Evolutionary conservation across 2,113 vertebrate species (phyloP).

Genomic region (Nothobranchius furzeri): DNA sequence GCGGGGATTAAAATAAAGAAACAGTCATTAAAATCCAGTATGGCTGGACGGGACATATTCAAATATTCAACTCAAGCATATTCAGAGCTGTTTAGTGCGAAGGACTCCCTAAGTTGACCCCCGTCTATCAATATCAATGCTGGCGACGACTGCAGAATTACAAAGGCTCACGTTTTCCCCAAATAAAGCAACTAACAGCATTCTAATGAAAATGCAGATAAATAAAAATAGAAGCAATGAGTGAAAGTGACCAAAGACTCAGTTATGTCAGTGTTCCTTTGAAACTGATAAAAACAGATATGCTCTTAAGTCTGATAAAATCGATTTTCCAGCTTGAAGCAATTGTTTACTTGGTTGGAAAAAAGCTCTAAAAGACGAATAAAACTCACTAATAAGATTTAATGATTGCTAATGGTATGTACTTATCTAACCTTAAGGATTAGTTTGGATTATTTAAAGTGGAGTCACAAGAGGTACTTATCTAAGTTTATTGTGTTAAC

Average conservation of each 20-base stretch:
- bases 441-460: not conserved
- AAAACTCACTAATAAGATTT: conserved; percentile 33
- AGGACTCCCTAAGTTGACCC: conserved; percentile 16
- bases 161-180: not conserved
- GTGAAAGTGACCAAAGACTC: conserved; percentile 2
- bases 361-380: conserved; percentile 13
- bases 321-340: conserved; percentile 14
- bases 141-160: conserved; percentile 2
- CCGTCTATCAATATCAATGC: not conserved
- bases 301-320: conserved; percentile 23
- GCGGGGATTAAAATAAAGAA: conserved; percentile 20
- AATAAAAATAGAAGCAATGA: conserved; percentile 7
- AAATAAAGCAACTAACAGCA: conserved; percentile 20
- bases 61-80: conserved; percentile 42
- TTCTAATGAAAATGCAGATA: conserved; percentile 21
- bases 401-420: conserved; percentile 37
- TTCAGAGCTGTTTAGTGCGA: conserved; percentile 17
- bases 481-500: not conserved
- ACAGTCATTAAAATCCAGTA: conserved; percentile 16
- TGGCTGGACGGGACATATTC: conserved; percentile 20
- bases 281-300: conserved; percentile 28
- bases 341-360: not conserved
- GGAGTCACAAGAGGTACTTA: not conserved
- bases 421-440: conserved; percentile 17
- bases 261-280: conserved; percentile 28